Conservation (phyloP, 1,140 invertebrate genomes). For the Pseudobourletiella spinata region DNA sequence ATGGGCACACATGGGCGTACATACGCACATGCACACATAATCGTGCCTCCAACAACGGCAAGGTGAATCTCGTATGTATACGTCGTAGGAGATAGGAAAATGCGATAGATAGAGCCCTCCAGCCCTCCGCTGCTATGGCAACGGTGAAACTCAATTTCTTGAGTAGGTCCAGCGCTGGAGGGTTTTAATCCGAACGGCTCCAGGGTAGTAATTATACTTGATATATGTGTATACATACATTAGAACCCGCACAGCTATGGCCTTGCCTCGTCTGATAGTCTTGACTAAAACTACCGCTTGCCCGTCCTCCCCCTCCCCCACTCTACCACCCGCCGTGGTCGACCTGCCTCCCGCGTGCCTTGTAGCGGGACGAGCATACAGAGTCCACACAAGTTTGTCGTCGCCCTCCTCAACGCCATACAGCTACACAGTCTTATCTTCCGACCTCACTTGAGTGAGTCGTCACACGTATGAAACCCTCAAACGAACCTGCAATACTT, state of each 20-base stretch:
- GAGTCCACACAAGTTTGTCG: too few relatives aligned
- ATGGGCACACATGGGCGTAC: too few relatives aligned
- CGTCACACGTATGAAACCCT: too few relatives aligned
- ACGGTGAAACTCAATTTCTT: slow-evolving; percentile 30
- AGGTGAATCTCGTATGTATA: background rate
- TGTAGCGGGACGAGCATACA: too few relatives aligned
- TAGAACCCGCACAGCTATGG: background rate
- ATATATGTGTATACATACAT: background rate
- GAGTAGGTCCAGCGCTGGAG: slow-evolving; percentile 20
- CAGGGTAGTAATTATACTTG: slow-evolving; percentile 26
- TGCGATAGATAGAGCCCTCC: background rate
- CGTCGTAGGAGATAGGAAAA: background rate
- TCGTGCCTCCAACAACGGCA: background rate
- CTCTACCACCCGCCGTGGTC: too few relatives aligned
- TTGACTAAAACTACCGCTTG: too few relatives aligned
- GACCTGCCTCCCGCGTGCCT: too few relatives aligned
- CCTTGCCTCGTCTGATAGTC: background rate
- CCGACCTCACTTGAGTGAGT: too few relatives aligned
- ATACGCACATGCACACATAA: background rate
- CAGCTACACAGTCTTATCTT: too few relatives aligned
- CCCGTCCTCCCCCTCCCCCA: too few relatives aligned
- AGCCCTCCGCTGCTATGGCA: slow-evolving; percentile 13
- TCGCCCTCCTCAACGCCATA: too few relatives aligned
- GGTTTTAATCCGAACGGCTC: slow-evolving; percentile 22
- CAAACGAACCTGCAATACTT: too few relatives aligned